Conservation (phyloP, 2,888 invertebrate genomes). For the Meteorus colon region DNA sequence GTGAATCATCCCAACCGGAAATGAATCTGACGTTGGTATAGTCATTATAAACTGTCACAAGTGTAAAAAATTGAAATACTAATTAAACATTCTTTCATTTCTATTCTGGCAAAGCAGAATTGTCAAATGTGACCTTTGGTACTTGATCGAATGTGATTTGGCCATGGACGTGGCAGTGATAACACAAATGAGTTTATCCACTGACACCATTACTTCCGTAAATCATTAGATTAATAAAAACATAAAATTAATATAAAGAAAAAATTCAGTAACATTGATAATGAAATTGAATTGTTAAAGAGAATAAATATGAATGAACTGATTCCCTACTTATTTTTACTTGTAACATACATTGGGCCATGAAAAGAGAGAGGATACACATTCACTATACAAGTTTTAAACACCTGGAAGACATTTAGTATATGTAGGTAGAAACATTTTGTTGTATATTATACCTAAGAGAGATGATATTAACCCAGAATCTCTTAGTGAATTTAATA, state of each 20-base stretch:
- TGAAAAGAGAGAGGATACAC: not conserved
- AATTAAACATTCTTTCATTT: not conserved
- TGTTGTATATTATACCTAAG: not conserved
- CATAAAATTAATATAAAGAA: not conserved
- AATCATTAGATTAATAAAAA: not conserved
- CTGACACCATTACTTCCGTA: not conserved
- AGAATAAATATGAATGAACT: not conserved
- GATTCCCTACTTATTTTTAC: not conserved
- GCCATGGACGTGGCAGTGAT: slow-evolving; percentile 59
- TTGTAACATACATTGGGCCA: not conserved
- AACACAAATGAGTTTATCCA: slow-evolving; percentile 9
- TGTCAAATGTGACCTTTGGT: slow-evolving; percentile 50
- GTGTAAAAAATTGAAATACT: not conserved
- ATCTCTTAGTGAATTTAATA: not conserved
- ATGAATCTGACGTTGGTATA: too few relatives aligned
- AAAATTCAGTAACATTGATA: not conserved
- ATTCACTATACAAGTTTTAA: not conserved
- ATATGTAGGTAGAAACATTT: not conserved
- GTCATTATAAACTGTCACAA: too few relatives aligned
- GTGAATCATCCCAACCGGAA: too few relatives aligned
- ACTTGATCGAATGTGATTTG: slow-evolving; percentile 54
- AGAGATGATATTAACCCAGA: not conserved
- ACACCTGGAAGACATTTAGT: not conserved
- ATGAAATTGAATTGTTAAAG: not conserved
- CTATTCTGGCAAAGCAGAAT: not conserved